Evolutionary conservation across 2,797 vertebrate species (phyloP).

Genomic region (Microctenopoma lineatum): DNA sequence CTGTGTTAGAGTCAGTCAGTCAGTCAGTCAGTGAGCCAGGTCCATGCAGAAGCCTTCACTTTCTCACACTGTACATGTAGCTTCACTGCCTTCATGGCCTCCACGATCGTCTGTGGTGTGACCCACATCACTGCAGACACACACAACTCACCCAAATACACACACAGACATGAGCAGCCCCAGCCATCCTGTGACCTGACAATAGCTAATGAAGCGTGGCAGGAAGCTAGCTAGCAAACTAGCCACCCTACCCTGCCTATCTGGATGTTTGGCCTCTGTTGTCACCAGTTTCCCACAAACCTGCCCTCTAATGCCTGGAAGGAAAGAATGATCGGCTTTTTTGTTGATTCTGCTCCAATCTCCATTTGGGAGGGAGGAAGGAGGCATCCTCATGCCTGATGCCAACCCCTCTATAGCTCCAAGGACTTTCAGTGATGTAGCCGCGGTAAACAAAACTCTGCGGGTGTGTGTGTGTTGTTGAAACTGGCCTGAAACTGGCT

Average conservation of each 20-base stretch:
- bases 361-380: conserved; percentile 9
- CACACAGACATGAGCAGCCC: conserved; percentile 23
- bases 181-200: conserved; percentile 57
- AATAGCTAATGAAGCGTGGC: conserved; percentile 72
- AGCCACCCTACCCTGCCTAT: conserved; percentile 50
- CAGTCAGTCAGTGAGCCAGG: conserved; percentile 30
- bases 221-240: conserved; percentile 52
- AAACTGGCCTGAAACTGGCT: conserved; percentile 28
- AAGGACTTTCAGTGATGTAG: conserved; percentile 18
- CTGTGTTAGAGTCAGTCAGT: conserved; percentile 39
- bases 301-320: conserved; percentile 20
- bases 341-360: not conserved
- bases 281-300: conserved; percentile 30
- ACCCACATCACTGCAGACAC: conserved; percentile 48
- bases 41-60: conserved; percentile 37
- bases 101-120: conserved; percentile 63
- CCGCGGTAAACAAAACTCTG: conserved; percentile 33
- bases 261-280: conserved; percentile 66
- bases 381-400: conserved; percentile 12
- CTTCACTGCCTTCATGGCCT: conserved; percentile 43
- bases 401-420: not conserved
- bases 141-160: conserved; percentile 29
- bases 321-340: conserved; percentile 22
- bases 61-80: conserved; percentile 21
- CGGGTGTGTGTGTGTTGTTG: conserved; percentile 20